Base-by-base conservation (phyloP, 2,797 vertebrate species). In the Setipinna tenuifilis region DNA sequence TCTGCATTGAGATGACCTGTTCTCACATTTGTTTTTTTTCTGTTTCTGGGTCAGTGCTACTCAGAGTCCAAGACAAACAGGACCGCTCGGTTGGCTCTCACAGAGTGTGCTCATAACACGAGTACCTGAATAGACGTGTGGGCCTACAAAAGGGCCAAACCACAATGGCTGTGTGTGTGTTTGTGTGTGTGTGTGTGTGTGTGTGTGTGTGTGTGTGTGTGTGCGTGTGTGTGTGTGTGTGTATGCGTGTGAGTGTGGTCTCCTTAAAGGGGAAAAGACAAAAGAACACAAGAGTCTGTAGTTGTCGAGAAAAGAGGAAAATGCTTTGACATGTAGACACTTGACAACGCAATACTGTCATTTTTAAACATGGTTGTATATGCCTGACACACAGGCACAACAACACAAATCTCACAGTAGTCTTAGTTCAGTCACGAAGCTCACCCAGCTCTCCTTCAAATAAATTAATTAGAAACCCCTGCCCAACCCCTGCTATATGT, bases 11-110 rank as follows among this genome's bases (percentile, higher is more conserved):
- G 44, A 85, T 86, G 7, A 85, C 78, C 58, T 57, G 86, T 28
- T 84, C 84, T 89, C 59, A 88, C 35, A 83, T 91, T 92, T 68
- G 80, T 83, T 80, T 46, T 25, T 19, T 46, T 48, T 59, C 6
- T 28, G 23, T 59, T 81, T 28, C 78, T 28, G 84, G 87, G 78
- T 90, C 28, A 21, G 83, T 85, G 90, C 86, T 92, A 90, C 0
- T 54, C 50, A 54, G 50, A 10, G 50, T 54, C 50, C 91, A 90
- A 90, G 89, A 88, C 90, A 35, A 54, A 41, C 68, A 35, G 2
- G 28, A 19, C 68, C 31, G 31, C 68, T 28, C 6, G 31, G 28
- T 28, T 17, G 16, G 68, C 31, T 1, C 28, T 2, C 14, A 4
- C 68, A 35, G 14, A 17, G 68, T 28, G 11, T 31, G 28, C 68